Base-by-base conservation (phyloP, 2,797 vertebrate species). In the Labroides dimidiatus region DNA sequence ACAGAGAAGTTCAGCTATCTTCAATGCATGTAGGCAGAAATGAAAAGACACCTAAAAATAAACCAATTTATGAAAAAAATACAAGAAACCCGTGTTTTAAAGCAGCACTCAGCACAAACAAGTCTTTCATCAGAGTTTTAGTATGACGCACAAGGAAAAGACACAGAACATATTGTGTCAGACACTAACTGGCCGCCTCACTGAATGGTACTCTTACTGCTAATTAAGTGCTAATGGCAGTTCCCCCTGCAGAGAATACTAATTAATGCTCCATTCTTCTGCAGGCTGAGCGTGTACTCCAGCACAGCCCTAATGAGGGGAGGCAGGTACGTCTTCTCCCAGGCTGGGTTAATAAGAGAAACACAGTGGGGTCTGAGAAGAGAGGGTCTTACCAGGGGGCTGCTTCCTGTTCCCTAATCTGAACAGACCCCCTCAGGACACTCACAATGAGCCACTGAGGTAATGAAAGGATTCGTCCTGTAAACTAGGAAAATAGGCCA, bases 201-300 rank as follows among this genome's bases (percentile, higher is more conserved):
- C 81, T 93, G 93, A 94, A 92, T 92, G 86, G 89, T 88, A 77
- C 92, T 93, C 90, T 90, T 90, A 83, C 90, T 85, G 83, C 92
- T 94, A 94, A 95, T 95, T 92, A 94, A 94, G 93, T 94, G 92
- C 93, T 95, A 94, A 94, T 94, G 93, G 92, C 86, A 83, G 91
- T 87, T 87, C 85, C 91, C 91, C 92, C 93, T 92, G 91, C 90
- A 70, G 93, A 93, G 93, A 94, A 94, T 93, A 92, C 92, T 93
- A 95, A 95, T 95, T 94, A 94, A 93, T 89, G 89, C 55, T 80
- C 87, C 84, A 93, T 94, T 94, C 92, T 94, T 84, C 90, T 63
- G 87, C 53, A 10, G 72, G 76, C 86, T 72, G 88, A 92, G 90
- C 89, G 73, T 49, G 81, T 84, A 93, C 93, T 94, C 91, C 92